These are phyloP conservation scores for Tanypteryx hageni DNA, from an alignment of 2,888 invertebrate species.

Conservation along the genomic window DNA sequence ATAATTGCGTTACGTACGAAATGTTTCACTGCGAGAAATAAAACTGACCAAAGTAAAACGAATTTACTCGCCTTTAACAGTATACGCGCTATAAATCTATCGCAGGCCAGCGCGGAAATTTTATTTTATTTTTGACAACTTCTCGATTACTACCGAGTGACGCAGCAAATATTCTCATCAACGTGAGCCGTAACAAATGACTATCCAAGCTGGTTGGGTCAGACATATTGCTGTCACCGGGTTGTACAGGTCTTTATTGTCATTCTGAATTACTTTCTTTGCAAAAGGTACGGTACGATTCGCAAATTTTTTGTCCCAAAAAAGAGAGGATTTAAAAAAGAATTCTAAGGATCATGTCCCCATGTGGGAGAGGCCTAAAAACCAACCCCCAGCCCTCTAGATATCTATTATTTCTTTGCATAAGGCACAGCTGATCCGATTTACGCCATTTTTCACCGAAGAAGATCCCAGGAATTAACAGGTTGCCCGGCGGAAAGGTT, in stretches of 20 bases:
- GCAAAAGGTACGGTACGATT: background rate
- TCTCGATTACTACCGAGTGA: too few relatives aligned
- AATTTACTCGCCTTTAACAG: too few relatives aligned
- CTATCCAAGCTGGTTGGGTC: background rate
- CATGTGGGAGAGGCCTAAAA: too few relatives aligned
- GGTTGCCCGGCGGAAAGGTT: background rate
- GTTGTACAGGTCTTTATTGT: background rate
- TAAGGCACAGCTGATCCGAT: constrained; percentile 14
- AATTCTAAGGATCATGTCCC: background rate
- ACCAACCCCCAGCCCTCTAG: background rate
- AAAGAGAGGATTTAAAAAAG: background rate
- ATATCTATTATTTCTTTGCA: constrained; percentile 32
- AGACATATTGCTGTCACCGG: background rate
- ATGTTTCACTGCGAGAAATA: too few relatives aligned
- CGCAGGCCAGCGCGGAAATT: too few relatives aligned
- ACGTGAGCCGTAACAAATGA: background rate
- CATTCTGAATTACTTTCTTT: background rate
- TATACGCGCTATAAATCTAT: too few relatives aligned
- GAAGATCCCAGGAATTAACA: background rate
- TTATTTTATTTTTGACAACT: too few relatives aligned
- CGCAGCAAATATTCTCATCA: too few relatives aligned
- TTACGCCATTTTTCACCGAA: background rate
- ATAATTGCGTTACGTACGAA: too few relatives aligned
- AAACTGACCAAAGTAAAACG: too few relatives aligned
- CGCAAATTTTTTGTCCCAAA: background rate